Conservation (phyloP, 2,113 vertebrate species). For the Chinchilla lanigera region DNA sequence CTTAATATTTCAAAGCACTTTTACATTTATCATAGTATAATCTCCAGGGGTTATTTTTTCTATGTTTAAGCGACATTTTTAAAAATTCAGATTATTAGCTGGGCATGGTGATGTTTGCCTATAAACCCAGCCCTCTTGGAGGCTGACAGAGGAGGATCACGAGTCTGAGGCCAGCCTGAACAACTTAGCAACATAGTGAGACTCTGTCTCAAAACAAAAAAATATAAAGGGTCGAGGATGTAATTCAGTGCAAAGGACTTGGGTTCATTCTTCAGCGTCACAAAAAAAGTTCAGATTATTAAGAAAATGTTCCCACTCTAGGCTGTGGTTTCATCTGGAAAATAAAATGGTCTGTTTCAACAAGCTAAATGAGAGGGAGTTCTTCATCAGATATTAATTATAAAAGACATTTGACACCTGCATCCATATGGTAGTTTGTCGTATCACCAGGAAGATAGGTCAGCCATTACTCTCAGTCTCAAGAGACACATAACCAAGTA, state of each 20-base stretch:
- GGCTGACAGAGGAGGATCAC: not conserved
- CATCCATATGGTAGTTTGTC: not conserved
- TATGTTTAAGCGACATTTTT: not conserved
- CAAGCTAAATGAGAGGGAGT: not conserved
- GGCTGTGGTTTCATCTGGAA: conserved; percentile 17
- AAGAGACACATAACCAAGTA: not conserved
- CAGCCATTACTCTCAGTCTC: not conserved
- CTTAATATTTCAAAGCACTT: conserved; percentile 35
- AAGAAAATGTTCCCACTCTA: not conserved
- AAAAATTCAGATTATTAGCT: not conserved
- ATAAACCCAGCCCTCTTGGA: not conserved
- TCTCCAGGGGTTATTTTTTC: not conserved
- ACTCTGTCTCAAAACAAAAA: not conserved
- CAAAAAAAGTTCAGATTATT: not conserved
- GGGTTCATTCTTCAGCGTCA: not conserved
- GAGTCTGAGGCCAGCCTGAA: not conserved
- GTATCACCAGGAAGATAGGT: not conserved
- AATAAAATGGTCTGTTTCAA: conserved; percentile 54
- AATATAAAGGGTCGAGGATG: not conserved
- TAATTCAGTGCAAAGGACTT: not conserved
- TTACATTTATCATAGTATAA: not conserved
- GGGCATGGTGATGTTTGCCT: not conserved
- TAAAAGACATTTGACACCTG: not conserved
- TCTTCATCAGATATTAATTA: conserved; percentile 50
- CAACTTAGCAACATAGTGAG: not conserved